Evolutionary conservation across 2,113 vertebrate genomes (phyloP).

Genomic region (Charina bottae): DNA sequence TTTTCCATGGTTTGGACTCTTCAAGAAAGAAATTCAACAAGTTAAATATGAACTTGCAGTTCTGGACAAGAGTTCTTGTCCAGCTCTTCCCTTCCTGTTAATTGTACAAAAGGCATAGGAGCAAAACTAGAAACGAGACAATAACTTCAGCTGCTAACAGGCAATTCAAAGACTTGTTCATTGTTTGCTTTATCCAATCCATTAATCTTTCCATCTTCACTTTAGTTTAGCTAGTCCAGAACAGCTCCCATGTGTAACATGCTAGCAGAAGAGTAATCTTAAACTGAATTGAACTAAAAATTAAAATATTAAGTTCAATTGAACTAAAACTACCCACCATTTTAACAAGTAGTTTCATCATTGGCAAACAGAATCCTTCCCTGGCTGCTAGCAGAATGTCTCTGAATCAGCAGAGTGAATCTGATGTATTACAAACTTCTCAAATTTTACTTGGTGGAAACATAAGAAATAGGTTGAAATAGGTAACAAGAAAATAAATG

Average conservation of each 20-base stretch:
- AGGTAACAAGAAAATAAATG: background rate
- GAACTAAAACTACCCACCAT: background rate
- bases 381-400: background rate
- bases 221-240: constrained; percentile 3
- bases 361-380: background rate
- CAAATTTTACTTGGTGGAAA: background rate
- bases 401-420: background rate
- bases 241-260: background rate
- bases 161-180: background rate
- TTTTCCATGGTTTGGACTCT: too few relatives aligned
- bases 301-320: background rate
- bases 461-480: background rate
- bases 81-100: background rate
- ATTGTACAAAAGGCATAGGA: background rate
- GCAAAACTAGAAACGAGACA: background rate
- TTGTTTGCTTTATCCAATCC: background rate
- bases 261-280: background rate
- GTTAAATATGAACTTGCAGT: background rate
- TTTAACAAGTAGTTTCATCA: background rate
- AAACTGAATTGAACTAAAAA: background rate
- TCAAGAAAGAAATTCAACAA: background rate
- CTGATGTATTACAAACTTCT: background rate
- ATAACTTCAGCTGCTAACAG: background rate
- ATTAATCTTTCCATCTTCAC: background rate
- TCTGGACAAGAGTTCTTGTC: background rate